Conservation (phyloP, 37 sponge, comb jelly and placozoan genomes). For the Bolinopsis microptera region DNA sequence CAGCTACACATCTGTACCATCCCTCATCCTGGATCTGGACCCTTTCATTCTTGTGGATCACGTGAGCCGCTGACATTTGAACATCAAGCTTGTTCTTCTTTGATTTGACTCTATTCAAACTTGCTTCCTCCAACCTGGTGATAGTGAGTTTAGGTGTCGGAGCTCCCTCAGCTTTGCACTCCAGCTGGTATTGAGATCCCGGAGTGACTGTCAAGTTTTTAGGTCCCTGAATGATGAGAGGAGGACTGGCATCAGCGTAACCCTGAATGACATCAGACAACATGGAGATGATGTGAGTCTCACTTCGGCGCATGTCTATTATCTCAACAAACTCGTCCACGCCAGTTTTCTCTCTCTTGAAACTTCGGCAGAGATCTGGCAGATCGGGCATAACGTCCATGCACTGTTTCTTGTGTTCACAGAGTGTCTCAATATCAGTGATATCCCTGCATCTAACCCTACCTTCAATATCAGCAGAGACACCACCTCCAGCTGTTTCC, state of each 20-base stretch:
- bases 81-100: neutral
- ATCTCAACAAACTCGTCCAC: slow-evolving; percentile 62
- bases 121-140: slow-evolving; percentile 50
- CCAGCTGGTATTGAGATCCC: slow-evolving; percentile 28
- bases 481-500: neutral
- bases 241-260: slow-evolving; percentile 50
- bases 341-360: slow-evolving; percentile 29
- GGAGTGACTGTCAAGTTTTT: slow-evolving; percentile 28
- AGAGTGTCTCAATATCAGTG: slow-evolving; percentile 2
- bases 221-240: slow-evolving; percentile 22
- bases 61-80: slow-evolving; percentile 5
- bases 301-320: slow-evolving; percentile 11
- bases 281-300: neutral
- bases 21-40: slow-evolving; percentile 37
- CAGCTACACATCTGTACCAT: slow-evolving; percentile 61
- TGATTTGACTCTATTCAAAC: neutral
- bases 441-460: slow-evolving; percentile 19
- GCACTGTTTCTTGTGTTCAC: slow-evolving; percentile 58
- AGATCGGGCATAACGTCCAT: slow-evolving; percentile 32
- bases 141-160: slow-evolving; percentile 55
- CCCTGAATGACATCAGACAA: no score
- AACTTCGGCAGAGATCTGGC: slow-evolving; percentile 42
- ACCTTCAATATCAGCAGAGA: neutral
- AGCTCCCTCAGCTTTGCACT: slow-evolving; percentile 57
- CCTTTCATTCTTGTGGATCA: slow-evolving; percentile 13